phyloP scores from a whole-genome alignment of 2,113 vertebrate genomes.

The Takifugu bimaculatus region DNA sequence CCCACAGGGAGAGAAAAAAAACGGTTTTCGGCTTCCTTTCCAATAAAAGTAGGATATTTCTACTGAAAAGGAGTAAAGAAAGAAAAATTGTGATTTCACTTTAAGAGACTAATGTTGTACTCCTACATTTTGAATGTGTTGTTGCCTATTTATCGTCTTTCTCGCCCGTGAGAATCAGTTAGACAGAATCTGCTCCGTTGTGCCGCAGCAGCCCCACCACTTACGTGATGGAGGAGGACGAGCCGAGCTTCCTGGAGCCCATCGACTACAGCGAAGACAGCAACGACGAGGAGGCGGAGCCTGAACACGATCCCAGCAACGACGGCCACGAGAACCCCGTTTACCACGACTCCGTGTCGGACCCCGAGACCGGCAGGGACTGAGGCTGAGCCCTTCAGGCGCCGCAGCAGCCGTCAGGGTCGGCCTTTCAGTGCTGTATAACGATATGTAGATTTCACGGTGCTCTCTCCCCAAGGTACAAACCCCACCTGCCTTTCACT shows the following conservation, averaged over 20 bases:
- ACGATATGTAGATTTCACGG: neutral
- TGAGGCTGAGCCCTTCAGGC: slow-evolving; percentile 10
- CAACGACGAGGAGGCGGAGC: slow-evolving; percentile 86
- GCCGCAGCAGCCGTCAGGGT: too few species aligned
- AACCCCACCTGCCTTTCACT: slow-evolving; percentile 21
- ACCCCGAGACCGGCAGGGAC: slow-evolving; percentile 78
- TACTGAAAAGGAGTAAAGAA: too few species aligned
- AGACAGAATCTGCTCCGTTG: neutral
- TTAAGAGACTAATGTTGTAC: neutral
- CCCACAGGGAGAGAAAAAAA: slow-evolving; percentile 45
- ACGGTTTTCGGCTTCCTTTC: neutral
- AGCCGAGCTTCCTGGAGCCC: slow-evolving; percentile 93
- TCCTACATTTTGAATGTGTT: neutral
- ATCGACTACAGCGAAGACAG: slow-evolving; percentile 98
- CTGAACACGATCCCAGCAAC: slow-evolving; percentile 59
- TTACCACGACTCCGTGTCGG: slow-evolving; percentile 81
- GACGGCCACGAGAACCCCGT: slow-evolving; percentile 67
- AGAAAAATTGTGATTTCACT: too few species aligned
- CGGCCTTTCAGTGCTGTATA: neutral
- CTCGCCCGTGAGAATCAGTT: neutral
- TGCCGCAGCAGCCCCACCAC: slow-evolving; percentile 82
- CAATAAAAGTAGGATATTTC: neutral
- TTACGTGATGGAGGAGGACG: slow-evolving; percentile 93
- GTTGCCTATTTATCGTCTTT: too few species aligned
- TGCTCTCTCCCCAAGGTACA: slow-evolving; percentile 15